Evolutionary conservation across 2,113 vertebrate genomes (phyloP).

Genomic region (Cyanoramphus novaezelandiae): DNA sequence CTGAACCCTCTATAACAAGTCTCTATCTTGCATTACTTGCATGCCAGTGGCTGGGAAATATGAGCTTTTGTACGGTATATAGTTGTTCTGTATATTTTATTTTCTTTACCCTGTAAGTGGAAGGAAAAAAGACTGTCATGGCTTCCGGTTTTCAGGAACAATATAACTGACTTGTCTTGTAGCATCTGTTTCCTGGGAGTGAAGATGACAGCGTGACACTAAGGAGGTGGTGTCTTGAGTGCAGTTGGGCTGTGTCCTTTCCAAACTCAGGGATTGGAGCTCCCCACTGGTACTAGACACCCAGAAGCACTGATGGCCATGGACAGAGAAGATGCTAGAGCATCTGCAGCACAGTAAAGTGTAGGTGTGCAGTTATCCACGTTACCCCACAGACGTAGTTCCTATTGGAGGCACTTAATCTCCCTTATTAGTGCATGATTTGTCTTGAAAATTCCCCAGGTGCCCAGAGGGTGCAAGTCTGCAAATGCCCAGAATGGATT

Average conservation of each 20-base stretch:
- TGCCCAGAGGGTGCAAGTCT: neutral
- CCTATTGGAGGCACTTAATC: neutral
- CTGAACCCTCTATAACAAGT: neutral
- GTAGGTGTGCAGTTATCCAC: neutral
- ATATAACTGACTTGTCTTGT: neutral
- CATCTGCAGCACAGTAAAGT: neutral
- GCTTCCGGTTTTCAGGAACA: neutral
- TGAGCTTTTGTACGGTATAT: neutral
- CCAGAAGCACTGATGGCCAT: rapidly evolving
- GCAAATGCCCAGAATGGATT: neutral
- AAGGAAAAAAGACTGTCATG: neutral
- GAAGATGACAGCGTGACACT: neutral
- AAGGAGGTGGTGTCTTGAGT: neutral
- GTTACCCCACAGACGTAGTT: neutral
- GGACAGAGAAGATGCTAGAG: neutral
- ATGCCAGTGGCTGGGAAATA: neutral
- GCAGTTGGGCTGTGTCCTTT: rapidly evolving
- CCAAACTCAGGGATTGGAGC: neutral
- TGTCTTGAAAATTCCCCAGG: neutral
- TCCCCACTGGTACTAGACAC: neutral
- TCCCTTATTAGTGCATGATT: neutral
- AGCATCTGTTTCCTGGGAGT: neutral
- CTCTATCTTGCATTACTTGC: neutral
- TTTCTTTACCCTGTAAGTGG: neutral
- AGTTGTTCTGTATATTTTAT: neutral